Conservation (phyloP, 2,113 vertebrate species). For the Gallinago media region DNA sequence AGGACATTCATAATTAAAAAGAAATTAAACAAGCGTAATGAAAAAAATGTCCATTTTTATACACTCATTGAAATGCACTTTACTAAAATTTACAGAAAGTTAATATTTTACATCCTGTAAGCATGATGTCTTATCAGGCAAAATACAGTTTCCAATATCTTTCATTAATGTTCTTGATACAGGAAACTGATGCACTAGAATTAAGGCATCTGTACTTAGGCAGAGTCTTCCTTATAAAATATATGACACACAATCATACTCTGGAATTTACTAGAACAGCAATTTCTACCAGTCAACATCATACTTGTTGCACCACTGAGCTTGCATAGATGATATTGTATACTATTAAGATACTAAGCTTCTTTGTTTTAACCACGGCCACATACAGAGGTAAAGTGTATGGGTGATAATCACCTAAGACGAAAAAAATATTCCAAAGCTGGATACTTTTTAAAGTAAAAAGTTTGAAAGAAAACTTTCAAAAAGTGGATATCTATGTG, state of each 20-base stretch:
- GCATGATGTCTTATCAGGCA: neutral
- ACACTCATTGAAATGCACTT: neutral
- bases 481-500: neutral
- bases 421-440: neutral
- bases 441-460: neutral
- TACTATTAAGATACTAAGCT: neutral
- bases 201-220: neutral
- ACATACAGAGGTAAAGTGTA: neutral
- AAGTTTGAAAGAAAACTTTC: neutral
- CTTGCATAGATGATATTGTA: neutral
- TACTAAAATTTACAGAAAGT: neutral
- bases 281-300: neutral
- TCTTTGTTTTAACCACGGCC: neutral
- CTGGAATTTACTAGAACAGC: neutral
- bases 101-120: neutral
- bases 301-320: neutral
- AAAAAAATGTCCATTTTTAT: neutral
- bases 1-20: neutral
- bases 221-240: neutral
- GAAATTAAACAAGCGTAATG: neutral
- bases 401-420: fast-evolving
- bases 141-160: neutral
- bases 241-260: neutral
- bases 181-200: neutral
- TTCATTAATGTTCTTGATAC: neutral